Base-by-base conservation (phyloP, 2,797 vertebrate genomes). In the Pipistrellus pygmaeus region DNA sequence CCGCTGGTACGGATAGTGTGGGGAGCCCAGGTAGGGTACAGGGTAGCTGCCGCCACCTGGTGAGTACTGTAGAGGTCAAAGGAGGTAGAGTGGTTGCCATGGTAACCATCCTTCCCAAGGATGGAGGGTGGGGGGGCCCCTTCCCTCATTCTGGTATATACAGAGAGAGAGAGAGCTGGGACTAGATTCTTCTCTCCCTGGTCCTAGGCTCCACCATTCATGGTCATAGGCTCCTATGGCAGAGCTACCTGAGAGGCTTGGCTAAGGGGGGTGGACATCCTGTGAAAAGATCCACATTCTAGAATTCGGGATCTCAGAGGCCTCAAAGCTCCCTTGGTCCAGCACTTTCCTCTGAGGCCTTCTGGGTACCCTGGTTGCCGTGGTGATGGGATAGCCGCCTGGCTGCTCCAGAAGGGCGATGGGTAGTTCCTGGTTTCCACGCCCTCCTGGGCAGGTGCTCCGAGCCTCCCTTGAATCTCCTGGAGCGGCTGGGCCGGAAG, bases 1-100 rank as follows among this genome's bases (percentile, higher is more conserved):
- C 93, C 98, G 98, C 96, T 99, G 99, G 96, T 99, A 98, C 12
- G 98, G 98, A 85, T 99, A 99, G 95, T 99, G 98, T 9, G 99
- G 97, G 18, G 98, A 97, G 18, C 98, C 78, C 84, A 98, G 97
- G 38, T 98, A 98, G 51, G 98, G 97, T 90, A 98, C 97, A 1
- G 98, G 96, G 84, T 98, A 99, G 94, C 97, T 97, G 96, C 98
- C 82, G 77, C 98, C 98, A 93, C 98, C 98, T 1, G 98, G 96
- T 11, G 98, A 97, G 80, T 99, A 99, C 99, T 99, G 98, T 14
- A 89, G 96, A 93, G 57, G 90, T 86, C 87, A 80, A 95, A 93
- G 92, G 41, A 41, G 38, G 69, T 69, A 97, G 90, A 78, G 57
- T 87, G 72, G 64, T 82, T 71, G 68, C 78, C 66, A 68, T 32